Evolutionary conservation across 2,888 invertebrate genomes (phyloP).

Genomic region (Cheilosia scutellata): DNA sequence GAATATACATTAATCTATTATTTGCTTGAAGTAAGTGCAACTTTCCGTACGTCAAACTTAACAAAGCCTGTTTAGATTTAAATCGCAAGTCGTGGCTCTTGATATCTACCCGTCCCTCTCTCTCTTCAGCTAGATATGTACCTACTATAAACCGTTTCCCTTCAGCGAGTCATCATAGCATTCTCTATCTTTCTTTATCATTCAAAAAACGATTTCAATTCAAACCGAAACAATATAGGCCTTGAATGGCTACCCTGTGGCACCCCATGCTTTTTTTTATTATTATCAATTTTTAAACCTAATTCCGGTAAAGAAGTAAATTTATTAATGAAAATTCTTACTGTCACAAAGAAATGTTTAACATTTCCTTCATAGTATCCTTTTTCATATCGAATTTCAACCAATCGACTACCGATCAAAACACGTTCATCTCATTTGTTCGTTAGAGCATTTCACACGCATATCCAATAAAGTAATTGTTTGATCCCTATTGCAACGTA

Average conservation of each 20-base stretch:
- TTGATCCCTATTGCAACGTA: slow-evolving; percentile 36
- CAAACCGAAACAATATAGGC: not conserved
- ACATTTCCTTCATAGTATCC: slow-evolving; percentile 12
- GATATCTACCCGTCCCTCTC: too few species aligned
- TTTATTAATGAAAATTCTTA: not conserved
- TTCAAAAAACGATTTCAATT: not conserved
- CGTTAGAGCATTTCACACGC: slow-evolving; percentile 28
- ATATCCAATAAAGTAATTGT: slow-evolving; percentile 3
- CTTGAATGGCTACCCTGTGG: not conserved
- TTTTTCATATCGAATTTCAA: slow-evolving; percentile 57
- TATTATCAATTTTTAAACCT: not conserved
- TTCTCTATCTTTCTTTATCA: too few species aligned
- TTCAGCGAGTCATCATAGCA: too few species aligned
- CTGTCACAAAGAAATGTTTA: not conserved
- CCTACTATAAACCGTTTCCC: too few species aligned
- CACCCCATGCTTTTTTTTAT: not conserved
- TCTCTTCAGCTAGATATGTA: too few species aligned
- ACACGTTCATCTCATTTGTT: slow-evolving; percentile 39
- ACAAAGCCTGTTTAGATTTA: too few species aligned
- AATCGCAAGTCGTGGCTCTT: too few species aligned
- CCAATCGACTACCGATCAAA: slow-evolving; percentile 57
- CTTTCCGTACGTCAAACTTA: too few species aligned
- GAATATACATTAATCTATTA: too few species aligned
- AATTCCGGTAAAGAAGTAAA: too few species aligned
- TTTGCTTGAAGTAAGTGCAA: too few species aligned